These are phyloP conservation scores for Eristalinus sepulchralis DNA, from an alignment of 2,888 invertebrate genomes.

Conservation along the genomic window DNA sequence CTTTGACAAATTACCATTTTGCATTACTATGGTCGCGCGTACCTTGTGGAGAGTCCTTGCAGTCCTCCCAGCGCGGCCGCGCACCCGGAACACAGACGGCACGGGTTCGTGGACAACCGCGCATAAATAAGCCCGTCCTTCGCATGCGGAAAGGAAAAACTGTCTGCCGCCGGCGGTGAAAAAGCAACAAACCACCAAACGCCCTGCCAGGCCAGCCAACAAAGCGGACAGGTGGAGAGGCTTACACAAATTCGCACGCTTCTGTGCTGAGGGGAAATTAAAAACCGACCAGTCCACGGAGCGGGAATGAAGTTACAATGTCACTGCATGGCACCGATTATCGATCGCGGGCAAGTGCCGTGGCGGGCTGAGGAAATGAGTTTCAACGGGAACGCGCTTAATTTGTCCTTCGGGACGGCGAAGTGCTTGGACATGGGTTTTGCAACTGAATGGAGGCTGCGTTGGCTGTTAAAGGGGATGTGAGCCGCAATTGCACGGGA, in stretches of 20 bases:
- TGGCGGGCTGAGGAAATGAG: background rate
- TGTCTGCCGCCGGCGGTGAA: background rate
- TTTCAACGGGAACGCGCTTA: background rate
- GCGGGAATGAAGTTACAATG: constrained; percentile 6
- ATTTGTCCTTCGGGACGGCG: background rate
- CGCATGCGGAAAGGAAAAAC: background rate
- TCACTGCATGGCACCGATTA: constrained; percentile 13
- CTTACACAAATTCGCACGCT: constrained; percentile 29
- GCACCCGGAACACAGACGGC: background rate
- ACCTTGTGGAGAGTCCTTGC: constrained; percentile 5
- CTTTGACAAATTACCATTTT: constrained; percentile 57
- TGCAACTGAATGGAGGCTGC: background rate
- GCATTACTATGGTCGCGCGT: constrained; percentile 61
- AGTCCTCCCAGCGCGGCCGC: background rate
- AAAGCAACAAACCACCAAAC: constrained; percentile 3
- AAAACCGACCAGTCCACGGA: background rate
- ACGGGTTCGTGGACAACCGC: constrained; percentile 60
- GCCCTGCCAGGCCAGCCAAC: background rate
- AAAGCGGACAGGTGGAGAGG: constrained; percentile 50
- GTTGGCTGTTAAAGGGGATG: background rate
- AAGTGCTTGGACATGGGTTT: background rate
- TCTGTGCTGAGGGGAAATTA: constrained; percentile 3
- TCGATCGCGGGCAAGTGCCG: background rate
- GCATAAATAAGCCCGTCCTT: constrained; percentile 56
- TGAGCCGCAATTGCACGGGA: background rate